Percentiles rank a stretch among this genome's conserved stretches.
Evolutionary conservation across 2,113 vertebrate species (phyloP).

Genomic region (Candoia aspera): DNA sequence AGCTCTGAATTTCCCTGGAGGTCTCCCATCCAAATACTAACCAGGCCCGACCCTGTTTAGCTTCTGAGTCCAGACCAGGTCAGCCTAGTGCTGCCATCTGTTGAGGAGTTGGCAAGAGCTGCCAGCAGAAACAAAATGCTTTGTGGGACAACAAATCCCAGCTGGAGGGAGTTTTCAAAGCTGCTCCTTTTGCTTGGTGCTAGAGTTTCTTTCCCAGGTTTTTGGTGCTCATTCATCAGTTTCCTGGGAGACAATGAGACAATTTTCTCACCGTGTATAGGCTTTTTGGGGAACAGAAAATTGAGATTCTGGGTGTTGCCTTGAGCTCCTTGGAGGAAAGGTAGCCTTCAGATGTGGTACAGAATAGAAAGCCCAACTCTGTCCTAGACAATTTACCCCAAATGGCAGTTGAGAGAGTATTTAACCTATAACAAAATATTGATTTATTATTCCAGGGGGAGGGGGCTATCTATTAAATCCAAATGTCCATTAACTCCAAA

Average conservation of each 20-base stretch:
- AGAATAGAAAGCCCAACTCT: background rate
- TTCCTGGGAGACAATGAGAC: background rate
- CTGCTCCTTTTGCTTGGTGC: background rate
- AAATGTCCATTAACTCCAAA: background rate
- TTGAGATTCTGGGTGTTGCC: background rate
- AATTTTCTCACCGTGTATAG: background rate
- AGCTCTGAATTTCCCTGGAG: background rate
- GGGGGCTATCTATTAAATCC: background rate
- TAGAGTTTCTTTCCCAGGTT: background rate
- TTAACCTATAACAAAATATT: background rate
- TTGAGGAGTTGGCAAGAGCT: background rate
- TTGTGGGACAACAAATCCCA: background rate
- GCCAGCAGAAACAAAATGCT: background rate
- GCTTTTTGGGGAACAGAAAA: background rate
- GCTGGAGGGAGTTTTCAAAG: background rate
- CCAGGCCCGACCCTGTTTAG: background rate
- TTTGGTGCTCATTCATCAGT: background rate
- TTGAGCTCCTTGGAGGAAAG: background rate
- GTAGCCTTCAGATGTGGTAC: background rate
- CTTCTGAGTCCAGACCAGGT: background rate
- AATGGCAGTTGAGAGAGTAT: background rate
- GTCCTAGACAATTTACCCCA: background rate
- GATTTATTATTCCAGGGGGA: background rate
- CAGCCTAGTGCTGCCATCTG: background rate
- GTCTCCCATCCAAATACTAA: background rate